Conservation (phyloP, 2,888 invertebrate species). For the Agrochola lota region DNA sequence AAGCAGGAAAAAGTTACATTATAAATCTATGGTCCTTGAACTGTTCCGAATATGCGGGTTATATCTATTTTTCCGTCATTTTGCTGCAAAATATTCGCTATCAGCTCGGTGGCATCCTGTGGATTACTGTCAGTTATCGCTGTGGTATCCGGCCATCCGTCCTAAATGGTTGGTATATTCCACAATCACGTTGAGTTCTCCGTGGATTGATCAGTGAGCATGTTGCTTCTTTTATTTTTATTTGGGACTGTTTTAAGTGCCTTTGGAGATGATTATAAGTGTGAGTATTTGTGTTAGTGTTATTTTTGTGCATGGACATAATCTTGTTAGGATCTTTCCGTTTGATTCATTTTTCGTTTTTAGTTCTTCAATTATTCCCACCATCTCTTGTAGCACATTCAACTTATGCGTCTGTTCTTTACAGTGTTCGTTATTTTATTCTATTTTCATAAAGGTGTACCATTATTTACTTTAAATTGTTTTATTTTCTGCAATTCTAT, state of each 20-base stretch:
- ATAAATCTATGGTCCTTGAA: conserved; percentile 59
- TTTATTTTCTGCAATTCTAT: neutral
- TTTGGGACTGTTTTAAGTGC: conserved; percentile 64
- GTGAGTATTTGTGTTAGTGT: conserved; percentile 41
- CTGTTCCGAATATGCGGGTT: conserved; percentile 54
- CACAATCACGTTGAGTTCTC: conserved; percentile 39
- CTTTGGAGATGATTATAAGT: conserved; percentile 63
- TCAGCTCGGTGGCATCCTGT: conserved; percentile 79
- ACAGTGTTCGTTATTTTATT: neutral
- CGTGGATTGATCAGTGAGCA: conserved; percentile 52
- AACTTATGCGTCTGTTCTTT: neutral
- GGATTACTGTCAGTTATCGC: conserved; percentile 75
- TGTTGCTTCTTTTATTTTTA: conserved; percentile 73
- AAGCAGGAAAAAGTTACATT: conserved; percentile 32
- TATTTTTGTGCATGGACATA: conserved; percentile 3
- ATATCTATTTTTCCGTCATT: conserved; percentile 57
- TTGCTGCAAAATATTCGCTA: conserved; percentile 69
- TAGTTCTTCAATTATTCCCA: neutral
- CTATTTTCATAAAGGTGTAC: neutral
- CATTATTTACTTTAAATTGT: neutral
- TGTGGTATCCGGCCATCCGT: conserved; percentile 60
- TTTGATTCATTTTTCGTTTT: neutral
- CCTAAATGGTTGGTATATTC: conserved; percentile 42
- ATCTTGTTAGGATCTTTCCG: neutral
- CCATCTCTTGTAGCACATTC: neutral